Conservation (phyloP, 2,888 invertebrate species). For the Platycheirus albimanus region DNA sequence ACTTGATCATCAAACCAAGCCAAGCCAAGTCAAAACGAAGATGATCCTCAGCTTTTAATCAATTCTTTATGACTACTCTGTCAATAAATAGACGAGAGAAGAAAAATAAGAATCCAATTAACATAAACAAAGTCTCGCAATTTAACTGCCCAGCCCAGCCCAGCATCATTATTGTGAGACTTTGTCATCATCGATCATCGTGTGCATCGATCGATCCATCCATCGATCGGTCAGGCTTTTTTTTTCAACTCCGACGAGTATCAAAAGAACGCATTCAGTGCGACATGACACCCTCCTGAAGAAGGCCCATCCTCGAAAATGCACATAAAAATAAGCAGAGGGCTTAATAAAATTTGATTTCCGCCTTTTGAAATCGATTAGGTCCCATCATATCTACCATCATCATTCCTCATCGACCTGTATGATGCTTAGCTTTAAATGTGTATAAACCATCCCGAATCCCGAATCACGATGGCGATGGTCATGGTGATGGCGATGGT, state of each 20-base stretch:
- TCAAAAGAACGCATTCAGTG: slow-evolving; percentile 52
- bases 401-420: no score
- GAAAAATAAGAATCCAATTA: slow-evolving; percentile 57
- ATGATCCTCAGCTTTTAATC: slow-evolving; percentile 62
- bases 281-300: slow-evolving; percentile 14
- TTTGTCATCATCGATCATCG: slow-evolving; percentile 69
- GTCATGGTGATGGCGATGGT: no score
- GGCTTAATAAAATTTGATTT: slow-evolving; percentile 61
- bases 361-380: slow-evolving; percentile 63
- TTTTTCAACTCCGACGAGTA: no score
- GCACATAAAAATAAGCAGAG: slow-evolving; percentile 46
- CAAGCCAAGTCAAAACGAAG: slow-evolving; percentile 13
- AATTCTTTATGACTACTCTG: slow-evolving; percentile 69
- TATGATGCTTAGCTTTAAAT: slow-evolving; percentile 1
- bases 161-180: slow-evolving; percentile 56
- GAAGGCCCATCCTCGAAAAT: slow-evolving; percentile 18
- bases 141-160: not conserved
- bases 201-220: slow-evolving; percentile 39
- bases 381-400: not conserved
- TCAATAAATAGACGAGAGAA: slow-evolving; percentile 65
- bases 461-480: no score
- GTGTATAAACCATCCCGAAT: no score
- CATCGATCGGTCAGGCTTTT: not conserved
- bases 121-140: slow-evolving; percentile 68
- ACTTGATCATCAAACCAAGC: slow-evolving; percentile 24